Conservation (phyloP, 2,888 invertebrate species). For the Aporophyla lueneburgensis region DNA sequence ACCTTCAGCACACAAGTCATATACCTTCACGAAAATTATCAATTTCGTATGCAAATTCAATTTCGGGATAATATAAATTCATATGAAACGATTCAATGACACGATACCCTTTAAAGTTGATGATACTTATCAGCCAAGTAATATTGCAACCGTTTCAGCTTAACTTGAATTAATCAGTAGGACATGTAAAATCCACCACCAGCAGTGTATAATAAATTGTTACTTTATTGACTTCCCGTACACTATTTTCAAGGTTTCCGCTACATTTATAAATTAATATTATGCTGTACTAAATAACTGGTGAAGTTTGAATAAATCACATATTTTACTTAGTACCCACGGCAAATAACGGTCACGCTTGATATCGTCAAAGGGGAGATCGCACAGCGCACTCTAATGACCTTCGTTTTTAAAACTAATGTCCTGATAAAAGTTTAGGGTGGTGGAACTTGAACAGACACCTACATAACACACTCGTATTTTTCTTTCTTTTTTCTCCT, state of each 20-base stretch:
- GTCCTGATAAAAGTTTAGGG: not conserved
- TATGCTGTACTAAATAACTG: conserved; percentile 14
- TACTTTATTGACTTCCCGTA: conserved; percentile 62
- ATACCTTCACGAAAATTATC: conserved; percentile 11
- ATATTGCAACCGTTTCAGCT: conserved; percentile 24
- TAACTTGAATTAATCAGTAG: conserved; percentile 39
- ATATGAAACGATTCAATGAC: conserved; percentile 41
- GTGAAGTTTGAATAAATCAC: conserved; percentile 23
- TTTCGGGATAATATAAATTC: conserved; percentile 39
- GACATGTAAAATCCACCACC: conserved; percentile 36
- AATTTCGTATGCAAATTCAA: conserved; percentile 34
- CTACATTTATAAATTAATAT: conserved; percentile 25
- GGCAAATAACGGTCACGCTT: conserved; percentile 16
- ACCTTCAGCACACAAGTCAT: conserved; percentile 13
- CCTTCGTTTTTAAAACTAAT: not conserved
- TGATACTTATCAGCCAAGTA: conserved; percentile 25
- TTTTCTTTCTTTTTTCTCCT: not conserved
- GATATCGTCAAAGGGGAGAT: not conserved
- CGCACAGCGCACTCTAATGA: not conserved
- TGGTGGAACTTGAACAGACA: not conserved
- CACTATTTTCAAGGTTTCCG: conserved; percentile 63
- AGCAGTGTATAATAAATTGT: conserved; percentile 49
- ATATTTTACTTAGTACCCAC: conserved; percentile 12
- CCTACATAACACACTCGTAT: not conserved
- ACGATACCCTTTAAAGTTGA: conserved; percentile 36